These are phyloP conservation scores for Drosophila busckii DNA, from an alignment of 1,140 invertebrate species.

Conservation along the genomic window DNA sequence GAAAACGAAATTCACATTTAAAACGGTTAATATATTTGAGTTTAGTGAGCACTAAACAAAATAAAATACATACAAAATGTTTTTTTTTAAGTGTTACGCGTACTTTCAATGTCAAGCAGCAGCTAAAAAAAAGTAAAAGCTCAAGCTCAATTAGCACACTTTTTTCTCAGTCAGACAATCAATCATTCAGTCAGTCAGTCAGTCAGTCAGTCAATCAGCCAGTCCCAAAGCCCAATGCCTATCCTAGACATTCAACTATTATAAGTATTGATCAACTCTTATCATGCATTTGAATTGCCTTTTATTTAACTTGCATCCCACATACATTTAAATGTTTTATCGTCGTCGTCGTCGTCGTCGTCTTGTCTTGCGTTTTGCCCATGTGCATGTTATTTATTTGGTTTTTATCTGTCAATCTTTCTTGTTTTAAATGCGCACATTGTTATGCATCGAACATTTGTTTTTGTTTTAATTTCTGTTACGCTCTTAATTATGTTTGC, in stretches of 20 bases:
- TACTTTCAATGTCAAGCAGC: too few species aligned
- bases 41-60: too few species aligned
- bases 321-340: constrained; percentile 4
- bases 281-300: constrained; percentile 37
- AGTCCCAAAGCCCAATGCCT: constrained; percentile 6
- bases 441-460: constrained; percentile 58
- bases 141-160: too few species aligned
- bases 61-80: too few species aligned
- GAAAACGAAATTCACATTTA: constrained; percentile 14
- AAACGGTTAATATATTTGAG: too few species aligned
- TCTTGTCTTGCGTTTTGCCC: constrained; percentile 3
- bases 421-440: constrained; percentile 56
- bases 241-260: constrained; percentile 4
- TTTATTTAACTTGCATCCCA: constrained; percentile 38
- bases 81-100: too few species aligned
- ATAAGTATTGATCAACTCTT: too few species aligned
- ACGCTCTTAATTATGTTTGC: constrained; percentile 6
- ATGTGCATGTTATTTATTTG: constrained; percentile 20
- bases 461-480: constrained; percentile 30
- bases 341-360: too few species aligned
- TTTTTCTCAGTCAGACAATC: constrained; percentile 18
- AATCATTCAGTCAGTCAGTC: constrained; percentile 48
- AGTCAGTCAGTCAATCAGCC: constrained; percentile 32
- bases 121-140: too few species aligned
- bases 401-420: constrained; percentile 32